A percentile compares a stretch with the other conserved stretches of the same genome.
Evolutionary conservation across 2,113 vertebrate genomes (phyloP).

Genomic region (Rhea pennata): DNA sequence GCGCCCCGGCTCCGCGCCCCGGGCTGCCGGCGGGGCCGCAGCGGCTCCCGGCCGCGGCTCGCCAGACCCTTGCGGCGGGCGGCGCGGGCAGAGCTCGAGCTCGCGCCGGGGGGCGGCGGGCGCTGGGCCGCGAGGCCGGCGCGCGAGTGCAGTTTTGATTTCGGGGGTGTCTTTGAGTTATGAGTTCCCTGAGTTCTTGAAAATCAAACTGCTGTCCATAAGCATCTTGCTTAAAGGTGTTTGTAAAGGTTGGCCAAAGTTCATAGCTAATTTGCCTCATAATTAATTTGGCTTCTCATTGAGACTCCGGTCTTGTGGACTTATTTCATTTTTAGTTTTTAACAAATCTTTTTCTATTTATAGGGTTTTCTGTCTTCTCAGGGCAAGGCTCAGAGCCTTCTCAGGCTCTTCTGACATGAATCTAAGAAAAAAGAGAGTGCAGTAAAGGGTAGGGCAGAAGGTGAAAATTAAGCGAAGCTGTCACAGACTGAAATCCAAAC

Average conservation of each 20-base stretch:
- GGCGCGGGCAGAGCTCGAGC: background rate
- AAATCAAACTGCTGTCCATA: background rate
- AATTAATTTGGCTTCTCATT: background rate
- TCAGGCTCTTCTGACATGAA: background rate
- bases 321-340: background rate
- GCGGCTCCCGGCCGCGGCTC: too few relatives aligned
- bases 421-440: background rate
- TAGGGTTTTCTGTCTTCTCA: background rate
- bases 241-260: background rate
- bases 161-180: background rate
- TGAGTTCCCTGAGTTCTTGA: background rate
- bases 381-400: background rate
- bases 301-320: background rate
- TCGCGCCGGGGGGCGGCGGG: background rate
- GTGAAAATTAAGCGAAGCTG: background rate
- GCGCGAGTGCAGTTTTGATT: background rate
- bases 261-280: background rate
- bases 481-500: background rate
- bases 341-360: background rate
- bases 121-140: fast-evolving
- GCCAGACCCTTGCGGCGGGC: too few relatives aligned
- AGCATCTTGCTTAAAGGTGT: background rate
- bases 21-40: too few relatives aligned
- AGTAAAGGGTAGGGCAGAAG: background rate
- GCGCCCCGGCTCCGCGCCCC: too few relatives aligned